phyloP scores from a whole-genome alignment of 2,113 vertebrate genomes.

The Platysternon megacephalum region DNA sequence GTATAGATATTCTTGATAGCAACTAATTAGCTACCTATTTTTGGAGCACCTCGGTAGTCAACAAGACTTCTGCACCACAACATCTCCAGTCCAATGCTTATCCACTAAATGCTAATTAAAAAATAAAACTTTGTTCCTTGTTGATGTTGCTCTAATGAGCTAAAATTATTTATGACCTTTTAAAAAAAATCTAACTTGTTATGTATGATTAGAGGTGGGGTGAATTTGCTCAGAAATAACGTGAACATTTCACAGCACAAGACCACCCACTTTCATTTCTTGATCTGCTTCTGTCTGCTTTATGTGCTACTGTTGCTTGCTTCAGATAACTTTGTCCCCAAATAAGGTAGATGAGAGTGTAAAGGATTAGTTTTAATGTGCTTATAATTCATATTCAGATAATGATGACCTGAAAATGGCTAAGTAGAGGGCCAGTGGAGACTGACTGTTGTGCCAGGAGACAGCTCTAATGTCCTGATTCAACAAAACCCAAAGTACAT shows the following conservation, averaged over 20 bases:
- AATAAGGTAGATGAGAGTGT: background rate
- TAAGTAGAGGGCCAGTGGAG: background rate
- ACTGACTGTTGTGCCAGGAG: background rate
- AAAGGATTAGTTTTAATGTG: background rate
- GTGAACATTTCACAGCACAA: background rate
- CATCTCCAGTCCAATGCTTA: background rate
- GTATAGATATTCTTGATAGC: background rate
- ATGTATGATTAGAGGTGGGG: background rate
- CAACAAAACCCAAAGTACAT: background rate
- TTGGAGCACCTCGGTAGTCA: constrained; percentile 7
- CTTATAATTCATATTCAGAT: background rate
- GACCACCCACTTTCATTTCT: accelerated
- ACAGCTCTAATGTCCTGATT: background rate
- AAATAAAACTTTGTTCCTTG: constrained; percentile 13
- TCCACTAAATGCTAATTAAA: background rate
- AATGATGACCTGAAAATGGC: background rate
- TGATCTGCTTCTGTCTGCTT: background rate
- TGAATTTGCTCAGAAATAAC: background rate
- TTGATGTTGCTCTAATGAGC: background rate
- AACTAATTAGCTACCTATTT: constrained; percentile 21
- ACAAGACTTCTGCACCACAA: background rate
- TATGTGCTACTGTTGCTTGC: background rate
- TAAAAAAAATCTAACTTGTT: background rate
- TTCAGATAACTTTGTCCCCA: background rate
- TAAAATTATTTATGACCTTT: background rate